A percentile compares a stretch with the other conserved stretches of the same genome.
Evolutionary conservation across 1,140 invertebrate species (phyloP).

Genomic region (Halesus radiatus): DNA sequence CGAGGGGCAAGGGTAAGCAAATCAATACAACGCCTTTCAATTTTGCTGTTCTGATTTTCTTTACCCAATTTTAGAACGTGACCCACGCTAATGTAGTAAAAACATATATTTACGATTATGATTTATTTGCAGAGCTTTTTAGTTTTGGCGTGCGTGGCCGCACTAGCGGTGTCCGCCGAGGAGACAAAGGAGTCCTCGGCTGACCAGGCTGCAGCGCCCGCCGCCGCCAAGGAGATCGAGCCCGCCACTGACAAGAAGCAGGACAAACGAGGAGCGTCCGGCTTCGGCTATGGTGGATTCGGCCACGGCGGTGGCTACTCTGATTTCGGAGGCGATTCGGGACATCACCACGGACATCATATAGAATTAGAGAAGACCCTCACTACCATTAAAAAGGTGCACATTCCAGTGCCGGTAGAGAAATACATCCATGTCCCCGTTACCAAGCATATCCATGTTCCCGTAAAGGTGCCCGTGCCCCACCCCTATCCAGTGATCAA

Average conservation of each 20-base stretch:
- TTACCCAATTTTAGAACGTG: too few relatives aligned
- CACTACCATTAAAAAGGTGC: slow-evolving; percentile 81
- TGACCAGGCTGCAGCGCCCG: slow-evolving; percentile 64
- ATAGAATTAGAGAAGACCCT: slow-evolving; percentile 79
- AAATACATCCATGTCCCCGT: slow-evolving; percentile 73
- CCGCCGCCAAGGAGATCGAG: slow-evolving; percentile 62
- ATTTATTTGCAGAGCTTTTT: slow-evolving; percentile 63
- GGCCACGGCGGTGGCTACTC: slow-evolving; percentile 58
- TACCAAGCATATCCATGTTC: slow-evolving; percentile 71
- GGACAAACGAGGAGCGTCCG: slow-evolving; percentile 76
- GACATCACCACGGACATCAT: slow-evolving; percentile 60
- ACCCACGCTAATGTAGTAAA: too few relatives aligned
- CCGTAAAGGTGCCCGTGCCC: slow-evolving; percentile 73
- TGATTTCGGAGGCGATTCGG: slow-evolving; percentile 56
- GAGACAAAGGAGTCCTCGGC: slow-evolving; percentile 68
- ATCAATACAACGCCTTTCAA: too few relatives aligned
- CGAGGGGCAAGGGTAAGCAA: too few relatives aligned
- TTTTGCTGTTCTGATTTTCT: too few relatives aligned
- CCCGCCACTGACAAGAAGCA: slow-evolving; percentile 73
- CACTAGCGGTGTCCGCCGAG: slow-evolving; percentile 70
- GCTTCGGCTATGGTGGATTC: slow-evolving; percentile 67
- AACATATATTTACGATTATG: too few relatives aligned
- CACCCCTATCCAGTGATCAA: slow-evolving; percentile 75
- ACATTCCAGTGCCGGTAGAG: slow-evolving; percentile 74
- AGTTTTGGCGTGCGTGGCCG: slow-evolving; percentile 69